Evolutionary conservation across 2,888 invertebrate species (phyloP), one percentile per base, ranked within the genome.

Genomic region (Ceriagrion tenellum): DNA sequence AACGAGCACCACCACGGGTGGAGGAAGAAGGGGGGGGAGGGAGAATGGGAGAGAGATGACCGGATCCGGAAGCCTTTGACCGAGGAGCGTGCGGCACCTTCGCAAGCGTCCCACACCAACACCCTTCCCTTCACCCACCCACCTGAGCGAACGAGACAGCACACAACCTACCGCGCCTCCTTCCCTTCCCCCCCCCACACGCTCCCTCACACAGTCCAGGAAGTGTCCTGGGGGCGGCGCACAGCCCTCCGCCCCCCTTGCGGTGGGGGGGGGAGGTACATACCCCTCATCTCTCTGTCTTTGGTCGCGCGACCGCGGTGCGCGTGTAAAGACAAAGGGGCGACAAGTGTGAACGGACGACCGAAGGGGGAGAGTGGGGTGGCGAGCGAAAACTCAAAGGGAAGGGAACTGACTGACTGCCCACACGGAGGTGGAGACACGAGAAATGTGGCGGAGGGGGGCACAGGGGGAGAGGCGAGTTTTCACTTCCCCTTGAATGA

Each of bases 31-130:
- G 47, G 47, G 2, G 47, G 47, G 47, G 47, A n/a, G 47, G 47
- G 47, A 4, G 47, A 4, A 8, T 2, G 13, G n/a, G 81, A 35
- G 81, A 35, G 13, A 81, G 8, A 35, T n/a, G n/a, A 13, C 16
- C 81, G 81, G 81, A 81, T 81, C 81, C 81, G 81, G 81, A 81
- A 81, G 35, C 26, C 81, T 81, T 81, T 35, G 30, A 81, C 81
- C 30, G 81, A 13, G 81, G n/a, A n/a, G 81, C 81, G 81, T 81
- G 30, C 30, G 12, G 10, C 69, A 69, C 69, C 69, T 69, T 69
- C 69, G 69, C 69, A 69, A 69, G 69, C 69, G n/a, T 69, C 69
- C 26, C 69, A 23, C 69, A 8, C 69, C 69, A 26, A 59, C 59
- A 20, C 16, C 0, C 47, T 47, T 8, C 4, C 47, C 47, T 47